These are phyloP conservation scores for Myxocyprinus asiaticus DNA, from an alignment of 2,113 vertebrate genomes.

Conservation along the genomic window DNA sequence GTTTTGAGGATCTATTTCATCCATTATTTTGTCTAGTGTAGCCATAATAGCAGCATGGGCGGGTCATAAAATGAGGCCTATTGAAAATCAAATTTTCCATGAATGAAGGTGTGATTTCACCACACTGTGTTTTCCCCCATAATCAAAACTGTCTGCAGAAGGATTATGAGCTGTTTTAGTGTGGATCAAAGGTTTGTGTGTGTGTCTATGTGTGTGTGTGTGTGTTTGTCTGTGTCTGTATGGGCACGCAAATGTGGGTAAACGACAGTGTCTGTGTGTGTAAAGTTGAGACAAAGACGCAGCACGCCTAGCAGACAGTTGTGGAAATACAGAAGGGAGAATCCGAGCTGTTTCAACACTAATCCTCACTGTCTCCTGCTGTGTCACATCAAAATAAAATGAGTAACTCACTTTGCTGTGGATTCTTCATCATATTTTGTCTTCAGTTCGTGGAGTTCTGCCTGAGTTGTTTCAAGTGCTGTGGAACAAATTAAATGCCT, in stretches of 20 bases:
- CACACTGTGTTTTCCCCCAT: conserved; percentile 31
- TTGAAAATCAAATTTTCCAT: conserved; percentile 21
- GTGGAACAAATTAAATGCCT: conserved; percentile 54
- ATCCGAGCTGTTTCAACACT: not conserved
- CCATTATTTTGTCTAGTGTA: conserved; percentile 5
- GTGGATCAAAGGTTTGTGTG: conserved; percentile 19
- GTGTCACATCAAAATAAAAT: not conserved
- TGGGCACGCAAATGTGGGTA: not conserved
- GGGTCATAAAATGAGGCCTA: conserved; percentile 1
- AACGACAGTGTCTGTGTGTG: conserved; percentile 1
- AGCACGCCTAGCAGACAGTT: not conserved
- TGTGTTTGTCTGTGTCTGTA: conserved; percentile 26
- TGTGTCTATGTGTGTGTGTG: not conserved
- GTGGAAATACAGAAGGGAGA: not conserved
- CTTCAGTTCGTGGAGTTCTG: conserved; percentile 87
- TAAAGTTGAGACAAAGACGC: conserved; percentile 28
- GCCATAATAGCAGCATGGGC: conserved; percentile 22
- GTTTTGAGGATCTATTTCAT: conserved; percentile 14
- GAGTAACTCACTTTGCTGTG: conserved; percentile 83
- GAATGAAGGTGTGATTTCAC: conserved; percentile 40
- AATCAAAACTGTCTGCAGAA: conserved; percentile 41
- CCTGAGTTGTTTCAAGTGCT: conserved; percentile 88
- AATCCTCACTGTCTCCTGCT: conserved; percentile 13
- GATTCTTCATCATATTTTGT: conserved; percentile 88
- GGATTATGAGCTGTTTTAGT: conserved; percentile 35